Percentiles rank a stretch among this genome's conserved stretches.
Evolutionary conservation across 2,888 invertebrate genomes (phyloP).

Genomic region (Hedychridium roseum): DNA sequence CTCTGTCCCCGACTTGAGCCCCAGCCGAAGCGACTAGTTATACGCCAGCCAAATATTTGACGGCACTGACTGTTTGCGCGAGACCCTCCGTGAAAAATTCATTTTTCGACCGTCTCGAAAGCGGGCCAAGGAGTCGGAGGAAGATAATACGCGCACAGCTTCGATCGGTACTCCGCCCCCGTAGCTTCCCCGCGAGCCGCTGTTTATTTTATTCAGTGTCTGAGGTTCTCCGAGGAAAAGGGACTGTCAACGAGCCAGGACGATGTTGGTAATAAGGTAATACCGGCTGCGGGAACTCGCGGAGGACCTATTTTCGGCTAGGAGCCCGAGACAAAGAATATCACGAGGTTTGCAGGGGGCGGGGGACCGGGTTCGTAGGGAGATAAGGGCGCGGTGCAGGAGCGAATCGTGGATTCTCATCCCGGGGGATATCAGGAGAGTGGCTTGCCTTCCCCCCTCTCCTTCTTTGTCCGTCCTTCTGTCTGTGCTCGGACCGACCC

Average conservation of each 20-base stretch:
- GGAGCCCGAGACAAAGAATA: conserved; percentile 26
- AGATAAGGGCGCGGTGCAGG: conserved; percentile 50
- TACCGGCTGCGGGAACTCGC: too few relatives aligned
- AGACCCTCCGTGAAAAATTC: conserved; percentile 16
- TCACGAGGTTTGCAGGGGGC: conserved; percentile 26
- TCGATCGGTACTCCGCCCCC: too few relatives aligned
- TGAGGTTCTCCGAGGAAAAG: too few relatives aligned
- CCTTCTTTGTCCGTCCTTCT: conserved; percentile 26
- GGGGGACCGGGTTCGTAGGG: conserved; percentile 28
- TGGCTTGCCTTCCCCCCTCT: conserved; percentile 47
- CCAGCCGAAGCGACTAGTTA: too few relatives aligned
- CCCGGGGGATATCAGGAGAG: conserved; percentile 59
- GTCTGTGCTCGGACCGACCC: conserved; percentile 43
- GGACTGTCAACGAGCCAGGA: too few relatives aligned
- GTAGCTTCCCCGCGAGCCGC: too few relatives aligned
- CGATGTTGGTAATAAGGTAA: too few relatives aligned
- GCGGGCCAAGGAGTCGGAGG: too few relatives aligned
- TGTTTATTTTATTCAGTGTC: too few relatives aligned
- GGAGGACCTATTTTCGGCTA: conserved; percentile 3
- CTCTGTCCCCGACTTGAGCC: background rate
- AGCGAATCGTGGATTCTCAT: conserved; percentile 44
- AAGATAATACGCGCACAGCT: too few relatives aligned
- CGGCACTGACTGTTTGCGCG: conserved; percentile 22
- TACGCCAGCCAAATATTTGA: conserved; percentile 40
- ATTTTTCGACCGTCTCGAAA: too few relatives aligned